These are phyloP conservation scores for Morelia viridis DNA, from an alignment of 2,797 vertebrate genomes.

Conservation along the genomic window DNA sequence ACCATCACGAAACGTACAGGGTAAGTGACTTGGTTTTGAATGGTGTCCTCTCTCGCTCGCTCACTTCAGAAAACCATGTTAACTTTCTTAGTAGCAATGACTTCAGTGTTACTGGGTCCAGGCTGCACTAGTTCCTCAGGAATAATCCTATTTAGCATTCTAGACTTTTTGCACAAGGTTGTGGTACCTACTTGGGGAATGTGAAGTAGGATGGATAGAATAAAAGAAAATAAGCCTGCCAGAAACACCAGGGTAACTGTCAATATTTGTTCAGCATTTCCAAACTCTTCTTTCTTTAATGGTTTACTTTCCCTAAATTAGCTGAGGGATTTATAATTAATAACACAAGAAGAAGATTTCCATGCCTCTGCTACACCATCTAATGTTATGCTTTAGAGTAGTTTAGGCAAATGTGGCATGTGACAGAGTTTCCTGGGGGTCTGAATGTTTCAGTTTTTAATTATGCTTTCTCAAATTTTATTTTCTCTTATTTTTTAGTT, in stretches of 20 bases:
- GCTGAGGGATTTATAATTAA: slow-evolving; percentile 30
- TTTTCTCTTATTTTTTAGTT: slow-evolving; percentile 23
- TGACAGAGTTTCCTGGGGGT: background rate
- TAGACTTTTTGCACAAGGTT: background rate
- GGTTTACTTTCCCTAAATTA: slow-evolving; percentile 30
- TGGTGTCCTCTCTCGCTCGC: background rate
- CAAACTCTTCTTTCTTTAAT: slow-evolving; percentile 8
- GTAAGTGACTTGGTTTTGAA: slow-evolving; percentile 73
- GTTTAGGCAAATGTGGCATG: background rate
- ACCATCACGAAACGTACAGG: slow-evolving; percentile 96
- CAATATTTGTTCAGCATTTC: slow-evolving; percentile 15
- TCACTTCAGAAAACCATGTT: background rate
- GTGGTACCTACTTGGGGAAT: background rate
- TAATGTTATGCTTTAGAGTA: background rate
- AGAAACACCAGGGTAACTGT: background rate
- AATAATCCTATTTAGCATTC: background rate
- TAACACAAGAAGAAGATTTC: slow-evolving; percentile 40
- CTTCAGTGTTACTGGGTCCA: slow-evolving; percentile 38
- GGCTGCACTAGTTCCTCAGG: background rate
- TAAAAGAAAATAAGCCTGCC: background rate
- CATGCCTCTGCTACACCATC: slow-evolving; percentile 46
- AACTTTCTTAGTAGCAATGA: background rate
- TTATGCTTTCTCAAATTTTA: background rate
- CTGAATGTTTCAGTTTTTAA: background rate
- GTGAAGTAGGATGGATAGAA: background rate